Evolutionary conservation across 1,140 invertebrate species (phyloP).

Genomic region (Chionoecetes opilio): DNA sequence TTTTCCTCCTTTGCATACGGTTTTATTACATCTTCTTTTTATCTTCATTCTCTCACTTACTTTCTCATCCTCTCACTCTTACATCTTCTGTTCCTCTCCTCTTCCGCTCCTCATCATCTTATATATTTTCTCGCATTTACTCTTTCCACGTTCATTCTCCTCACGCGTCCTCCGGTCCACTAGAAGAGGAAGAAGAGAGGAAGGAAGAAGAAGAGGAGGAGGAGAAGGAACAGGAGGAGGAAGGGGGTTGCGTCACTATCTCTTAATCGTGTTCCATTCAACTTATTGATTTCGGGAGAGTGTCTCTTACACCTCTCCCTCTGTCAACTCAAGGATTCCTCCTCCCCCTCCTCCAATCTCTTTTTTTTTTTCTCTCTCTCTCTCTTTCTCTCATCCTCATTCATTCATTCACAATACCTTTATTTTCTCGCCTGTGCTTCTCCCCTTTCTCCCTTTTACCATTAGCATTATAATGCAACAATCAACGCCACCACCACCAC

Average conservation of each 20-base stretch:
- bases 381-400: background rate
- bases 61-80: too few species aligned
- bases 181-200: background rate
- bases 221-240: conserved; percentile 15
- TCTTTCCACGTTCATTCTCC: background rate
- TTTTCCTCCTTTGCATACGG: too few species aligned
- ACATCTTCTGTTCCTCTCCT: background rate
- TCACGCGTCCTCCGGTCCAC: too few species aligned
- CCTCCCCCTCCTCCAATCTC: background rate
- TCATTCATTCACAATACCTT: background rate
- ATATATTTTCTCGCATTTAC: background rate
- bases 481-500: too few species aligned
- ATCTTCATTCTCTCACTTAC: too few species aligned
- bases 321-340: background rate
- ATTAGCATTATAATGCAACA: too few species aligned
- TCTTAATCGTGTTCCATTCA: conserved; percentile 36
- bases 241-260: conserved; percentile 30
- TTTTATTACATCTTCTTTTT: background rate
- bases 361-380: background rate
- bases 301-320: background rate
- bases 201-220: background rate
- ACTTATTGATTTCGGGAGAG: background rate
- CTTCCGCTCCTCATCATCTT: background rate
- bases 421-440: background rate
- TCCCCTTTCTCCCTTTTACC: background rate